Base-by-base conservation (phyloP, 2,888 invertebrate species). In the Hylaea fasciaria region DNA sequence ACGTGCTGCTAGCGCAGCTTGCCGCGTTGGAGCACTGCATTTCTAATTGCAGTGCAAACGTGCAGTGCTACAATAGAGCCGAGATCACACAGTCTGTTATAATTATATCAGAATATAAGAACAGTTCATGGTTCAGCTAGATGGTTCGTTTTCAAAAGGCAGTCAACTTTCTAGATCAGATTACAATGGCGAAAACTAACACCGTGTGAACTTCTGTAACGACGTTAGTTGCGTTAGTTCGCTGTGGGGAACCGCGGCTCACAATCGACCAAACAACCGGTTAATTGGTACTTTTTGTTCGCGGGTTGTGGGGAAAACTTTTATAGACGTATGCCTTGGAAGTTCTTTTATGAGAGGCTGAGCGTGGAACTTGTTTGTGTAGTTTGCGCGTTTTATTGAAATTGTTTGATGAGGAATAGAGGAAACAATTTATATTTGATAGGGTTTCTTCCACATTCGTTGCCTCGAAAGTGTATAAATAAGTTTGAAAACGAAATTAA, bases 131-230 rank as follows among this genome's bases (percentile, higher is more conserved):
- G 46, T 55, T 22, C n/a, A 5, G 22, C 3, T 22, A 22, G 22
- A 22, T 35, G 35, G 41, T 50, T 51, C 40, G 46, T 54, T 50
- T 46, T 41, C 22, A 46, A 43, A 32, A 43, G 22, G 22, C 41
- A 51, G 29, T 51, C 28, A 29, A 50, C 56, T 62, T 52, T 52
- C 56, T 37, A 52, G 52, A 62, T 62, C 51, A 44, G 14, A 52
- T 62, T 62, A 62, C 61, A 62, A 62, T 62, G 51, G 61, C 52
- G 61, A 56, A 46, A 60, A 60, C 55, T 55, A 43, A 46, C 51
- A 39, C 37, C 56, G 61, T 62, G 61, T 52, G 61, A 53, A 44
- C 48, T 62, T 47, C 48, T n/a, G 41, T 52, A 57, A 62, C 56
- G 52, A 61, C 28, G 29, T 37, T 55, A 50, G 54, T 60, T 60